Conservation (phyloP, 37 sponge, comb jelly and placozoan species). For the Petrosia ficiformis region DNA sequence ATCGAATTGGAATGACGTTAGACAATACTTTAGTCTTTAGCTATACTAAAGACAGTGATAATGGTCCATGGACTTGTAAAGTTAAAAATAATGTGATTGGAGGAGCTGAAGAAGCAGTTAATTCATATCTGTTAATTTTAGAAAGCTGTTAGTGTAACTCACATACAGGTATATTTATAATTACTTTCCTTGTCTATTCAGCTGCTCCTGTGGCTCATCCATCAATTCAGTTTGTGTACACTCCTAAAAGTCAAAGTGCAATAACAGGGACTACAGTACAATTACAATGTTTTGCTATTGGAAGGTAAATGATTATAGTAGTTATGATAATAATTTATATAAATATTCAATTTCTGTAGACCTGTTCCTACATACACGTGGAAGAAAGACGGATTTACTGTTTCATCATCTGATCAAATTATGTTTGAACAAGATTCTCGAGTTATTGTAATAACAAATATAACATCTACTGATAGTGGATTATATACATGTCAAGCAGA, state of each 20-base stretch:
- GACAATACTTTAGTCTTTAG: not conserved
- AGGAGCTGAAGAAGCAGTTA: not conserved
- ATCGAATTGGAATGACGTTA: not conserved
- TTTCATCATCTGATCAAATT: not conserved
- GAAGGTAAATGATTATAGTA: slow-evolving; percentile 28
- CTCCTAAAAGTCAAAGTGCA: not conserved
- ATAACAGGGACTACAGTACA: slow-evolving; percentile 23
- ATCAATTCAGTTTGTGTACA: too few relatives aligned
- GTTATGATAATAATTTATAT: not conserved
- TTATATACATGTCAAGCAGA: slow-evolving; percentile 28
- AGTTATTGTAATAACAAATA: slow-evolving; percentile 5
- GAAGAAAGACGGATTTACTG: slow-evolving; percentile 23
- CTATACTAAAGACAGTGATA: not conserved
- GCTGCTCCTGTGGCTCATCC: too few relatives aligned
- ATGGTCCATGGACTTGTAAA: not conserved
- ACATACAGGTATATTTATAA: too few relatives aligned
- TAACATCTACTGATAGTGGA: slow-evolving; percentile 31
- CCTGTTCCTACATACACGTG: slow-evolving; percentile 36
- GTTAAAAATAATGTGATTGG: not conserved
- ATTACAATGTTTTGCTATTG: slow-evolving; percentile 57
- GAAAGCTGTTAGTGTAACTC: too few relatives aligned
- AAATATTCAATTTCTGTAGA: not conserved
- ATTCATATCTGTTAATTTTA: too few relatives aligned
- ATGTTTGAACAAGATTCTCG: slow-evolving; percentile 10
- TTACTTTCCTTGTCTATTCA: too few relatives aligned